Conservation (phyloP, 2,888 invertebrate species). For the Archips xylosteana region DNA sequence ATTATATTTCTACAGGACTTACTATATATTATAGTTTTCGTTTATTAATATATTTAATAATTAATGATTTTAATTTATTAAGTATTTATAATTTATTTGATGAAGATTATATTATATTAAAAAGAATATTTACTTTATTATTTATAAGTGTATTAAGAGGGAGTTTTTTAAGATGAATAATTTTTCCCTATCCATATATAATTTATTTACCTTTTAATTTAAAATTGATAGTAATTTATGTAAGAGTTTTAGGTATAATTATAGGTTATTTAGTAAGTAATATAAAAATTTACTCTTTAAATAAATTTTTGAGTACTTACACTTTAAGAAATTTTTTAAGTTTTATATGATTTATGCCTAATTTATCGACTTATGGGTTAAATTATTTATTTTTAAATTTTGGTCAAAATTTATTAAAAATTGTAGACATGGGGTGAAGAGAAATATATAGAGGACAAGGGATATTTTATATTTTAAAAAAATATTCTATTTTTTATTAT, state of each 20-base stretch:
- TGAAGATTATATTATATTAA: conserved; percentile 78
- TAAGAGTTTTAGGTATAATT: conserved; percentile 71
- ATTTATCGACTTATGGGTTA: conserved; percentile 75
- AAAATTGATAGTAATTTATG: conserved; percentile 83
- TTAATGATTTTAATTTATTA: conserved; percentile 78
- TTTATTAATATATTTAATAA: conserved; percentile 83
- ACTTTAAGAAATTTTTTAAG: conserved; percentile 64
- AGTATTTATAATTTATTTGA: conserved; percentile 79
- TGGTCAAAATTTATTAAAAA: conserved; percentile 70
- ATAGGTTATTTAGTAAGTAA: conserved; percentile 76
- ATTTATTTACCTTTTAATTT: conserved; percentile 82
- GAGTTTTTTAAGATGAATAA: conserved; percentile 81
- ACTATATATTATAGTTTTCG: conserved; percentile 86
- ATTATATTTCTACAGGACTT: conserved; percentile 85
- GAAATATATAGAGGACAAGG: conserved; percentile 77
- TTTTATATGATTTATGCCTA: conserved; percentile 84
- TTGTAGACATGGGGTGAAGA: conserved; percentile 80
- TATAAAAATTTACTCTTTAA: conserved; percentile 70
- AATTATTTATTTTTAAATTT: conserved; percentile 76
- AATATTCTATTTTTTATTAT: conserved; percentile 70
- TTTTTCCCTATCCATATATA: conserved; percentile 81
- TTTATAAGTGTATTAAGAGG: conserved; percentile 84
- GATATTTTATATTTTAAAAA: conserved; percentile 67
- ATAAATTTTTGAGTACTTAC: conserved; percentile 71
- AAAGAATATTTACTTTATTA: conserved; percentile 78